These are phyloP conservation scores for Oedothorax gibbosus DNA, from an alignment of 1,140 invertebrate species.

Conservation along the genomic window DNA sequence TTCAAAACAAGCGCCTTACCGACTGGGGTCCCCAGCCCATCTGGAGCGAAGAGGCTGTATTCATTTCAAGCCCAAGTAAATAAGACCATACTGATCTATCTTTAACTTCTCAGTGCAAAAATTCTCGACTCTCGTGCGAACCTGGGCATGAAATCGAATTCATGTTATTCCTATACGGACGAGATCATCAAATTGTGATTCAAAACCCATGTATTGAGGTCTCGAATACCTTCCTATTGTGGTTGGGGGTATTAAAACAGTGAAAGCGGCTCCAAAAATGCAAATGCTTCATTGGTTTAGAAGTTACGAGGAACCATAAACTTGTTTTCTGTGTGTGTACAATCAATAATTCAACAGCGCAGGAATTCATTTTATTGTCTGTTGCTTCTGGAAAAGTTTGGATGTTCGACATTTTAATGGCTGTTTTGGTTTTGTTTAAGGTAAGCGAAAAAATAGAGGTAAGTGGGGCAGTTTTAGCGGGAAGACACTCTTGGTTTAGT, in stretches of 20 bases:
- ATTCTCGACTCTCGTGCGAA: slow-evolving; percentile 24
- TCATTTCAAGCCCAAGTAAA: no score
- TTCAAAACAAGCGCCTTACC: no score
- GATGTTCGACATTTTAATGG: no score
- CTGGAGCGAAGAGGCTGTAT: no score
- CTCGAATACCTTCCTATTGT: background rate
- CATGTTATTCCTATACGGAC: background rate
- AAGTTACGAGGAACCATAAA: background rate
- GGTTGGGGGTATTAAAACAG: background rate
- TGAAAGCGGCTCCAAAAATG: background rate
- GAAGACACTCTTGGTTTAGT: no score
- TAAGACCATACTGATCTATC: no score
- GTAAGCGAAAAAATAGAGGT: no score
- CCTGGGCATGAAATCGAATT: slow-evolving; percentile 9
- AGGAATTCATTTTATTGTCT: no score
- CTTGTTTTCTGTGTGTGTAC: background rate
- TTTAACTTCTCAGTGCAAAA: slow-evolving; percentile 15
- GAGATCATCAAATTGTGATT: slow-evolving; percentile 29
- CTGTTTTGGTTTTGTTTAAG: no score
- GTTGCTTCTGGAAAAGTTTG: no score
- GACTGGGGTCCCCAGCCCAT: no score
- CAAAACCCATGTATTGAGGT: slow-evolving; percentile 37
- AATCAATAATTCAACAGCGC: background rate
- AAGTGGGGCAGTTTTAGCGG: no score
- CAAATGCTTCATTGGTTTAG: background rate